Conservation (phyloP, 2,113 vertebrate genomes). For the Tamias sibiricus region DNA sequence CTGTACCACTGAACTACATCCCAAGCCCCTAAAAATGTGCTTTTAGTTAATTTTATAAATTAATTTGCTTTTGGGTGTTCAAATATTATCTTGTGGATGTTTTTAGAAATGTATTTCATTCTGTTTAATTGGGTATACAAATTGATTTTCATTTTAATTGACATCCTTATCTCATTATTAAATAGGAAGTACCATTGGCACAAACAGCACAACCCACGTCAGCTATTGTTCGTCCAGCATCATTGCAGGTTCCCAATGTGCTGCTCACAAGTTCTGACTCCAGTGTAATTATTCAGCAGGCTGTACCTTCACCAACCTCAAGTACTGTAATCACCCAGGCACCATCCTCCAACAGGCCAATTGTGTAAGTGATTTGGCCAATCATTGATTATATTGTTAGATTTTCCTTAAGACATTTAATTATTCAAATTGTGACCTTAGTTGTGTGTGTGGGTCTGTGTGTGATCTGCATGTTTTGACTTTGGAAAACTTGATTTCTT, state of each 20-base stretch:
- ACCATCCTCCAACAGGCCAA: conserved; percentile 97
- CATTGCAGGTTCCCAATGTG: conserved; percentile 98
- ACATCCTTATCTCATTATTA: conserved; percentile 69
- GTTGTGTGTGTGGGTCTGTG: background rate
- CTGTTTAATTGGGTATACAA: conserved; percentile 36
- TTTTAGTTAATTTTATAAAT: conserved; percentile 47
- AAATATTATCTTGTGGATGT: background rate
- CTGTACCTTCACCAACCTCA: conserved; percentile 98
- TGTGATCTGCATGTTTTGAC: conserved; percentile 3
- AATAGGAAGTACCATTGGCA: conserved; percentile 96
- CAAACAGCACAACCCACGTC: conserved; percentile 96
- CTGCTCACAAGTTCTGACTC: conserved; percentile 98
- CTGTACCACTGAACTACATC: no score
- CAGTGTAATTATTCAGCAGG: conserved; percentile 99
- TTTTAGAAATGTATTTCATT: conserved; percentile 42
- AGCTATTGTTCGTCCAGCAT: conserved; percentile 98
- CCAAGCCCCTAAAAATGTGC: background rate
- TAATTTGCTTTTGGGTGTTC: conserved; percentile 7
- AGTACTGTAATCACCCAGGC: conserved; percentile 99
- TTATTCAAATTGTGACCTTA: background rate
- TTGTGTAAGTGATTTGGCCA: conserved; percentile 95
- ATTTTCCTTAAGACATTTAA: conserved; percentile 22
- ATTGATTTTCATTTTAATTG: conserved; percentile 59
- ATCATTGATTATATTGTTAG: conserved; percentile 34
- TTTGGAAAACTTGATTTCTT: conserved; percentile 45